Percentiles rank a stretch among this genome's conserved stretches.
phyloP scores from a whole-genome alignment of 2,888 invertebrate genomes.

The Ophion ventricosus region DNA sequence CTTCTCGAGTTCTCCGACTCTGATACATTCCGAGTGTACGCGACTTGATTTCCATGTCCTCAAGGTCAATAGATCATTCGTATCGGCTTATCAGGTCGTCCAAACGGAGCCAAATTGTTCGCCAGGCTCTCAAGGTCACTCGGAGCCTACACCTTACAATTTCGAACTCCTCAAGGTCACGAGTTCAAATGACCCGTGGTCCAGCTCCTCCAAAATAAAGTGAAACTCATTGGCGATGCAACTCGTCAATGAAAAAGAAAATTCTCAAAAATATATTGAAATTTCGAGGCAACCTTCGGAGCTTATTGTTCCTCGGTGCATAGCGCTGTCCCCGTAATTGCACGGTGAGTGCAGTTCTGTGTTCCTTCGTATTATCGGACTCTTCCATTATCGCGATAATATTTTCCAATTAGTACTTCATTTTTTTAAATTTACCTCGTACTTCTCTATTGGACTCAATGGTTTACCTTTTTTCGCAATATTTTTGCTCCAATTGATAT shows the following conservation, averaged over 20 bases:
- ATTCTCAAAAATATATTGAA: not conserved
- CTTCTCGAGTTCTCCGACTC: not conserved
- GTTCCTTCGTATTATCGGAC: not conserved
- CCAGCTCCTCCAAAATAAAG: not conserved
- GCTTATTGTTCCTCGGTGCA: not conserved
- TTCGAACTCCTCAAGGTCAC: not conserved
- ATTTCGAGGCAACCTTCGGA: not conserved
- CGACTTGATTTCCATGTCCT: not conserved
- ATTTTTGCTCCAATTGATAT: conserved; percentile 9
- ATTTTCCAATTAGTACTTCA: not conserved
- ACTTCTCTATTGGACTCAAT: not conserved
- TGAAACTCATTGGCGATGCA: not conserved
- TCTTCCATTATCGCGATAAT: not conserved
- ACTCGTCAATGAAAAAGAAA: not conserved
- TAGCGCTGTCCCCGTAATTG: not conserved
- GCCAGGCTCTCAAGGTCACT: not conserved
- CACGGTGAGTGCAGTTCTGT: not conserved
- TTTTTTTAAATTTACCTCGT: not conserved
- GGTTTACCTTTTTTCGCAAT: not conserved
- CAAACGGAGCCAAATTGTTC: not conserved
- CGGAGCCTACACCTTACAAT: not conserved
- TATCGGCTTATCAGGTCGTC: not conserved
- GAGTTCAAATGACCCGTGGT: not conserved
- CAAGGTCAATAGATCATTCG: not conserved
- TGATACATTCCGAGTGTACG: not conserved